These are phyloP conservation scores for Pachypanchax playfairii DNA, from an alignment of 2,113 vertebrate species.

Conservation along the genomic window DNA sequence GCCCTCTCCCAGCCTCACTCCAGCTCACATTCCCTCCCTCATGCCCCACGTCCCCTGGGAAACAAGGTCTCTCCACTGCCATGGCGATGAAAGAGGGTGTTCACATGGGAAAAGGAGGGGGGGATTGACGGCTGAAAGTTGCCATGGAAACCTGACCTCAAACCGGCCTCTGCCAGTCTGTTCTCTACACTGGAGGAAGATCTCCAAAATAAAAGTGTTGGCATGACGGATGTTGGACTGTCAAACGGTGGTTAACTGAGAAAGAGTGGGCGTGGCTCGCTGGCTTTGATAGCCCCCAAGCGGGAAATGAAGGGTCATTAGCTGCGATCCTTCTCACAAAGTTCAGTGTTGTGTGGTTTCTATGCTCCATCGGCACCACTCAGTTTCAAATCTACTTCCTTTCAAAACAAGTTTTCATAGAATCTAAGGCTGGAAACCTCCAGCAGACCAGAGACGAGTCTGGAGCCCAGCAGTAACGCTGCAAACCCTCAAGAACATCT, in stretches of 20 bases:
- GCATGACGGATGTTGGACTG: slow-evolving; percentile 64
- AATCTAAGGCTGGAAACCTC: slow-evolving; percentile 9
- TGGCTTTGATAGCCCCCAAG: slow-evolving; percentile 40
- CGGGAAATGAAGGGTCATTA: slow-evolving; percentile 35
- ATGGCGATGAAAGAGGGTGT: slow-evolving; percentile 78
- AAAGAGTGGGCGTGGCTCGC: slow-evolving; percentile 44
- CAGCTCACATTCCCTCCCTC: slow-evolving; percentile 72
- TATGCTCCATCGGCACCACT: slow-evolving; percentile 34
- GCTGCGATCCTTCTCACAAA: slow-evolving; percentile 13
- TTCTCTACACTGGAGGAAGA: slow-evolving; percentile 27
- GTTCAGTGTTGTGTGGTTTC: slow-evolving; percentile 22
- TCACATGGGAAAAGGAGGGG: slow-evolving; percentile 53
- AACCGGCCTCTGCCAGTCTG: slow-evolving; percentile 57
- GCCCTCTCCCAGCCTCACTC: slow-evolving; percentile 64
- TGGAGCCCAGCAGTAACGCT: slow-evolving; percentile 20
- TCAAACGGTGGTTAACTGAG: slow-evolving; percentile 60
- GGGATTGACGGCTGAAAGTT: slow-evolving; percentile 71
- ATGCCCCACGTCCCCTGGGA: slow-evolving; percentile 66
- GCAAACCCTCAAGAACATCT: slow-evolving; percentile 37
- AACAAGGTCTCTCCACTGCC: slow-evolving; percentile 70
- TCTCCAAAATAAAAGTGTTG: slow-evolving; percentile 47
- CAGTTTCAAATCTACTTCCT: slow-evolving; percentile 32
- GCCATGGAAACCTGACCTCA: slow-evolving; percentile 72
- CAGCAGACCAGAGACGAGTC: slow-evolving; percentile 15
- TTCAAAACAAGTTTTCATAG: not conserved